These are phyloP conservation scores for Bicyclus anynana DNA, from an alignment of 1,140 invertebrate genomes.

Conservation along the genomic window DNA sequence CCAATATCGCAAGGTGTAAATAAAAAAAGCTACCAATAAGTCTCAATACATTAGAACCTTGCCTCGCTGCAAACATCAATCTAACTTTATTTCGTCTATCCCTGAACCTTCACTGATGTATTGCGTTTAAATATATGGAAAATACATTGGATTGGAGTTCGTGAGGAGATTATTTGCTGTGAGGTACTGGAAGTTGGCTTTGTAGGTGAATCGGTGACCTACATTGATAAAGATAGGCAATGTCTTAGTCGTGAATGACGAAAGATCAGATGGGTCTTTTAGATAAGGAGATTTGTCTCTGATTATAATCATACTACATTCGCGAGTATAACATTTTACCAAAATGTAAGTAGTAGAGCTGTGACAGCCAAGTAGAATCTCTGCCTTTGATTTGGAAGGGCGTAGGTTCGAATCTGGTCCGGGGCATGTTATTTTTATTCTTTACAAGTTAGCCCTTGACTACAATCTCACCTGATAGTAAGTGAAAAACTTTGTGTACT, in stretches of 20 bases:
- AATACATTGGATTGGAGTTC: not conserved
- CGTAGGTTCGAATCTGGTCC: too few species aligned
- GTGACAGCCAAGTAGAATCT: too few species aligned
- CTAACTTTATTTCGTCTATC: constrained; percentile 9
- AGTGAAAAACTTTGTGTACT: too few species aligned
- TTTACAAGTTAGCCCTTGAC: too few species aligned
- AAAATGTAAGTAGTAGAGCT: too few species aligned
- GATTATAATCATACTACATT: not conserved
- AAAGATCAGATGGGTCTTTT: not conserved
- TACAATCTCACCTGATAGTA: too few species aligned
- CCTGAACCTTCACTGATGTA: constrained; percentile 1
- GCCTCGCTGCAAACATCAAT: constrained; percentile 19
- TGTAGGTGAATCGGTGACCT: too few species aligned
- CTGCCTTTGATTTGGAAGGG: too few species aligned
- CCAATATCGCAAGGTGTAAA: not conserved
- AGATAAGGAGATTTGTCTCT: not conserved
- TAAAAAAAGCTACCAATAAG: not conserved
- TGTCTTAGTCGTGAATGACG: not conserved
- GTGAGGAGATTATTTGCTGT: not conserved
- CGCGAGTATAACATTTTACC: too few species aligned
- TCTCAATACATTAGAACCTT: constrained; percentile 32
- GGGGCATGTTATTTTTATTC: too few species aligned
- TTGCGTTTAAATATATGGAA: not conserved
- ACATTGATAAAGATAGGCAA: not conserved
- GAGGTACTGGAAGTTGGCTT: too few species aligned